Evolutionary conservation across 2,888 invertebrate species (phyloP).

Genomic region (Oxytorus armatus): DNA sequence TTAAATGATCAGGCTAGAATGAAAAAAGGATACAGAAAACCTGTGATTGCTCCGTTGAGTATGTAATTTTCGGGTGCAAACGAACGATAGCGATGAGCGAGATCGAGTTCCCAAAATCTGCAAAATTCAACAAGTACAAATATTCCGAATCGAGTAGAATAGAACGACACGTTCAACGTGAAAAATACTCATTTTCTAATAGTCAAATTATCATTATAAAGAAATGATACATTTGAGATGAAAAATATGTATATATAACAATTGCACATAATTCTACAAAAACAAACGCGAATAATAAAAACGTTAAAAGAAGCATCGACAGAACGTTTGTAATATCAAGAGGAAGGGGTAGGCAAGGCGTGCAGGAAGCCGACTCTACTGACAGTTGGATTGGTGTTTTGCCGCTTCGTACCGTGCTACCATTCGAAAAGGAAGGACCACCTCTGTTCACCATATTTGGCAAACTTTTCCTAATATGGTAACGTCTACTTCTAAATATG

Average conservation of each 20-base stretch:
- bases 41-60: too few species aligned
- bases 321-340: conserved; percentile 44
- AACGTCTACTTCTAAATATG: conserved; percentile 93
- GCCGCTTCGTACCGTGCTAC: conserved; percentile 79
- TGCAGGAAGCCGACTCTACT: conserved; percentile 81
- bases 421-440: conserved; percentile 87
- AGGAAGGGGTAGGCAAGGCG: conserved; percentile 78
- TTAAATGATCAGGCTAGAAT: too few species aligned
- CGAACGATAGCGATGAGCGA: too few species aligned
- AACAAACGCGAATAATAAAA: conserved; percentile 1
- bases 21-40: too few species aligned
- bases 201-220: too few species aligned
- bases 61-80: too few species aligned
- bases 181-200: too few species aligned
- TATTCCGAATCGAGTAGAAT: too few species aligned
- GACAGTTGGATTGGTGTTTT: conserved; percentile 84
- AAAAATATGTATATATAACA: neutral
- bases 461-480: conserved; percentile 93
- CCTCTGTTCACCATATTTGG: conserved; percentile 92
- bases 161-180: too few species aligned
- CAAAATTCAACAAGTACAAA: too few species aligned
- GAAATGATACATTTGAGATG: too few species aligned
- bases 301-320: conserved; percentile 27
- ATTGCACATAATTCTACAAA: neutral
- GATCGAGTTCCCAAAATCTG: too few species aligned